Base-by-base conservation (phyloP, 2,888 invertebrate genomes). In the Microchrysa polita region DNA sequence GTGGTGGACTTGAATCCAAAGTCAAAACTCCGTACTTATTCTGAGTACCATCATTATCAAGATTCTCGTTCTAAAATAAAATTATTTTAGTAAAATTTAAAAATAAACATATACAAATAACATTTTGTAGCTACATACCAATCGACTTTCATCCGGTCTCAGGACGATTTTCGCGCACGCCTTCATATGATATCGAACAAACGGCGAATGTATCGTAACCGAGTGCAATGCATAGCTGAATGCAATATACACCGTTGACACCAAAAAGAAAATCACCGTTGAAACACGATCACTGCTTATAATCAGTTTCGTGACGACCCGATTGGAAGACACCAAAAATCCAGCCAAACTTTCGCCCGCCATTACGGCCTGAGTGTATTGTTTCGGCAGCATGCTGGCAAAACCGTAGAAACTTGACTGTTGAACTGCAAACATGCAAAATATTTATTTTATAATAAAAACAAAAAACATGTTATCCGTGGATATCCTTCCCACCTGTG, bases 361-460 rank as follows among this genome's bases (percentile, higher is more conserved):
- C 96, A 96, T 96, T 1, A 96, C 95, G 42, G 96, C 96, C 83
- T 96, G 96, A 0, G 96, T 96, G 81, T 96, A 96, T 77, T 93
- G 91, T 63, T 85, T 85, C 22, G 96, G 96, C 76, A 96, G 86
- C 90, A 96, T 96, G 75, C 95, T 95, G 1, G 96, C 94, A 82
- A 95, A 96, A 1, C 96, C 96, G 82, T 96, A 96, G 85, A 96
- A 96, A 81, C 96, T 96, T 0, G 95, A 95, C 83, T 96, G 96
- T 84, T 96, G 96, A 74, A 96, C 92, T 88, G 72, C 2, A 78
- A 78, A 12, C 2, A 42, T 10, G 7, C 4, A n/a, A 34, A 63
- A 4, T 16, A 16, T 7, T 55, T 55, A 10, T 48, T 4, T 42
- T 42, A 42, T 7, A 12, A 42, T 42, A 42, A 42, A 42, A 42